Evolutionary conservation across 2,797 vertebrate genomes (phyloP).

Genomic region (Galagoides demidoff): DNA sequence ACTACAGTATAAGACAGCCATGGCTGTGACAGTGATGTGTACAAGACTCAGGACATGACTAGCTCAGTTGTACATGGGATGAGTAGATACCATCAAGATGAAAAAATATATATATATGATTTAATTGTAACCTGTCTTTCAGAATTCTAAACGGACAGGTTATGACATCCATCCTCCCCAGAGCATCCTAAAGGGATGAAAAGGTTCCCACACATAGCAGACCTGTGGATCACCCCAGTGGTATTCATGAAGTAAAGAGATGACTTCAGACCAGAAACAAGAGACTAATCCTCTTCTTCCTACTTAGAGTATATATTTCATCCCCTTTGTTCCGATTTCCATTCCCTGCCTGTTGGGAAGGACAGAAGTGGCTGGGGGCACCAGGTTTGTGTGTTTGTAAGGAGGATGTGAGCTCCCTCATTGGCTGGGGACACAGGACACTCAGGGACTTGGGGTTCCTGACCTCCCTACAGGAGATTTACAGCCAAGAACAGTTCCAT

Average conservation of each 20-base stretch:
- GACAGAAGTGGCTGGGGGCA: too few species aligned
- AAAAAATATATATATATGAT: not conserved
- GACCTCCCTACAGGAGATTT: not conserved
- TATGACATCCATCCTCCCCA: not conserved
- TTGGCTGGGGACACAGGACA: not conserved
- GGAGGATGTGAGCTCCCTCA: not conserved
- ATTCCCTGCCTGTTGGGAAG: not conserved
- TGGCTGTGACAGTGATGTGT: not conserved
- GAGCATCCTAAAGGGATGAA: not conserved
- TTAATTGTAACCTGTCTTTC: not conserved
- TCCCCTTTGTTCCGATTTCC: not conserved
- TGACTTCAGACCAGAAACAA: not conserved
- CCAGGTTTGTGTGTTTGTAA: not conserved
- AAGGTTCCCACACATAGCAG: not conserved
- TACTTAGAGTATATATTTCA: not conserved
- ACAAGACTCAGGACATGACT: accelerated
- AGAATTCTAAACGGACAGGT: not conserved
- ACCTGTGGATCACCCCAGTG: too few species aligned
- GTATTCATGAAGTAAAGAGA: not conserved
- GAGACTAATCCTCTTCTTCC: not conserved
- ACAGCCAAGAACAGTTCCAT: not conserved
- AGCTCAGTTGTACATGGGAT: not conserved
- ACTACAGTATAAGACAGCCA: accelerated
- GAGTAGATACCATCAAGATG: not conserved
- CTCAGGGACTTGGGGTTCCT: not conserved